Conservation (phyloP, 1,140 invertebrate genomes). For the Formica selysi region DNA sequence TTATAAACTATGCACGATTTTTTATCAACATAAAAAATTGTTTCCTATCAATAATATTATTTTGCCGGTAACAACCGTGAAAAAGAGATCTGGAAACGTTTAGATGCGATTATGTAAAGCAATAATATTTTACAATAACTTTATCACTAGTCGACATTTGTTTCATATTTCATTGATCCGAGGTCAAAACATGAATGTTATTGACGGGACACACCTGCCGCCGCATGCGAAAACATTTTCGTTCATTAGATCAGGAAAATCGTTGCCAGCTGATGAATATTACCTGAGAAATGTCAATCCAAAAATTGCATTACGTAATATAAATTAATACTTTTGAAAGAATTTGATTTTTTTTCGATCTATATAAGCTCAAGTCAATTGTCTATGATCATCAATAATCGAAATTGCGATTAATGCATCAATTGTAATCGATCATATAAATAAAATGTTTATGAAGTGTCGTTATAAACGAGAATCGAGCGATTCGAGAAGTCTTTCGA, state of each 20-base stretch:
- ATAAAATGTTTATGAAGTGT: slow-evolving; percentile 3
- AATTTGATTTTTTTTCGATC: not conserved
- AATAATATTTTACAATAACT: slow-evolving; percentile 11
- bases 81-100: not conserved
- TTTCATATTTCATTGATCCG: slow-evolving; percentile 11
- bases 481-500: slow-evolving; percentile 22
- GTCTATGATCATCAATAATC: no score
- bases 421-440: no score
- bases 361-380: no score
- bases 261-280: not conserved
- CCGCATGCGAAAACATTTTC: slow-evolving; percentile 40
- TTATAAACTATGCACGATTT: no score
- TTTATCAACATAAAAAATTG: not conserved
- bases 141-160: slow-evolving; percentile 21
- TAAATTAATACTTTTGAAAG: slow-evolving; percentile 7
- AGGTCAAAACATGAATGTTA: slow-evolving; percentile 22
- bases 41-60: not conserved
- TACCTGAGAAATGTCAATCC: slow-evolving; percentile 9
- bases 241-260: slow-evolving; percentile 20
- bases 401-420: no score
- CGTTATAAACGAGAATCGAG: not conserved
- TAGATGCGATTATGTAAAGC: slow-evolving; percentile 3
- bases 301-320: slow-evolving; percentile 29
- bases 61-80: not conserved
- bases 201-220: slow-evolving; percentile 39